Conservation (phyloP, 2,888 invertebrate species). For the Brenthis ino region DNA sequence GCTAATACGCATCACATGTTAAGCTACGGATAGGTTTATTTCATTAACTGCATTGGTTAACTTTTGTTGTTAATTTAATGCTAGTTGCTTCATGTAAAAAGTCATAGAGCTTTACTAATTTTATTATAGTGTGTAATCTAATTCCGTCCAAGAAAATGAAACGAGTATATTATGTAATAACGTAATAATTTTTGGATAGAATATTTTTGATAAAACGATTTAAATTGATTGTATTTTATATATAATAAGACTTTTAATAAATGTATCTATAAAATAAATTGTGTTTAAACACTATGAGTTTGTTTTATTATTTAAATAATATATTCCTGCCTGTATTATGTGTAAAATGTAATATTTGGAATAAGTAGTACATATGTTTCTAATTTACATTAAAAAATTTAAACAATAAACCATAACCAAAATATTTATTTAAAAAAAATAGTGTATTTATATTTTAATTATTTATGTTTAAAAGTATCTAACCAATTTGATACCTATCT, state of each 20-base stretch:
- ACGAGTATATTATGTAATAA: conserved; percentile 28
- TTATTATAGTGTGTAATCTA: conserved; percentile 51
- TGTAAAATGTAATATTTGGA: neutral
- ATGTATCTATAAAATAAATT: conserved; percentile 71
- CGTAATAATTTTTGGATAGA: conserved; percentile 49
- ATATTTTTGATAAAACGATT: conserved; percentile 52
- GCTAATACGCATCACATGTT: conserved; percentile 60
- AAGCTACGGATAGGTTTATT: conserved; percentile 49
- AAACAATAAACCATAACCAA: too few species aligned
- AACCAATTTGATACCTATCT: too few species aligned
- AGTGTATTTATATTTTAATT: too few species aligned
- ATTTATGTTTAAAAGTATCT: too few species aligned
- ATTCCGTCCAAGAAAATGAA: conserved; percentile 43
- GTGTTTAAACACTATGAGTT: conserved; percentile 69
- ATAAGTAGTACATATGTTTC: neutral
- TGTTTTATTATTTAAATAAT: conserved; percentile 29
- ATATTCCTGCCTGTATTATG: neutral
- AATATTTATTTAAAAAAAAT: too few species aligned
- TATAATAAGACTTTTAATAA: conserved; percentile 48
- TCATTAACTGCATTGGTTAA: conserved; percentile 59
- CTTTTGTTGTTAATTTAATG: conserved; percentile 59
- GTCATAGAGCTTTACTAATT: conserved; percentile 80
- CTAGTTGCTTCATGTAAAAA: conserved; percentile 73
- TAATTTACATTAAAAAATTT: too few species aligned
- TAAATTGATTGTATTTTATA: conserved; percentile 44